Percentiles rank a stretch among this genome's conserved stretches.
Evolutionary conservation across 2,797 vertebrate genomes (phyloP).

Genomic region (Phataginus tricuspis): DNA sequence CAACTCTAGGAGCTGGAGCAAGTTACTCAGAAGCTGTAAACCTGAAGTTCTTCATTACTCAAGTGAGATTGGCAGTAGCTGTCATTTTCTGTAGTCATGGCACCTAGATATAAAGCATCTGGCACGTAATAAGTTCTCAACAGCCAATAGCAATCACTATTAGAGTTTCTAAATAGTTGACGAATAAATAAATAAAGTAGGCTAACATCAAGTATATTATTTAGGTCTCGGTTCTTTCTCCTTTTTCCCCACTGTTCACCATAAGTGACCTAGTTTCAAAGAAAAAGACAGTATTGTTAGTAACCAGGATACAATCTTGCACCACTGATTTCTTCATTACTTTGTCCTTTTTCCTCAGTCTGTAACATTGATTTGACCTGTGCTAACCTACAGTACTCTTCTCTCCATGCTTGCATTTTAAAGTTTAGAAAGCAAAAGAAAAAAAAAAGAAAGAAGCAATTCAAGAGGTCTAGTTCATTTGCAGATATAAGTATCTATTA

Average conservation of each 20-base stretch:
- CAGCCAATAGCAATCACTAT: background rate
- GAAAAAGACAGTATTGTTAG: background rate
- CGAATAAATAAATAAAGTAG: background rate
- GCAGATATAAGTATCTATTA: background rate
- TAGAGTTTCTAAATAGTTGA: background rate
- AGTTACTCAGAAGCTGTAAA: background rate
- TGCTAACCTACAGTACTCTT: background rate
- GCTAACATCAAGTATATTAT: background rate
- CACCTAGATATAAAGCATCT: background rate
- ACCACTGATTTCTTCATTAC: background rate
- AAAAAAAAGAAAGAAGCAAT: background rate
- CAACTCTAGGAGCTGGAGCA: background rate
- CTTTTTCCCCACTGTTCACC: background rate
- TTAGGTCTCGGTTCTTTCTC: background rate
- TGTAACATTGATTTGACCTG: background rate
- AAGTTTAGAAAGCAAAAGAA: background rate
- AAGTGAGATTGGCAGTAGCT: background rate
- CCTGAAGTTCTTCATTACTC: background rate
- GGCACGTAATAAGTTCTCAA: background rate
- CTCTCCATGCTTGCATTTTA: background rate
- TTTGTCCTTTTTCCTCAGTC: background rate
- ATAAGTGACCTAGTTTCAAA: background rate
- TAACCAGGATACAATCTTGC: background rate
- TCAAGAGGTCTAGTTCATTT: background rate
- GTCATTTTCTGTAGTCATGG: background rate